A percentile compares a stretch with the other conserved stretches of the same genome.
These are phyloP conservation scores for Nannoperca obscura DNA, from an alignment of 2,797 vertebrate genomes.

Conservation along the genomic window DNA sequence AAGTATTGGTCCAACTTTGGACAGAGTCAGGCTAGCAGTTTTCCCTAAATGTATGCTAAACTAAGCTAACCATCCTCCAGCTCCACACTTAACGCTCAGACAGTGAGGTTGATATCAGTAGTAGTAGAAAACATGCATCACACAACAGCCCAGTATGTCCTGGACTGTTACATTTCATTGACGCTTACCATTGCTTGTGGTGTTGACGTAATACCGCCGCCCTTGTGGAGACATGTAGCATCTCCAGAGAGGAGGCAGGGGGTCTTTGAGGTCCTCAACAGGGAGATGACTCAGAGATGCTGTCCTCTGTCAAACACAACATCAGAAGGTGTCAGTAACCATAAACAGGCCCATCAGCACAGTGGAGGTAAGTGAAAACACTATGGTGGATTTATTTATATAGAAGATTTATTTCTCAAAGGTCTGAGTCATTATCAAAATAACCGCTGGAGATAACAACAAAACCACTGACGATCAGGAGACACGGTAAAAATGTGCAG, in stretches of 20 bases:
- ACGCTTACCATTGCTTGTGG: slow-evolving; percentile 92
- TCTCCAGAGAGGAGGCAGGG: slow-evolving; percentile 94
- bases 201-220: slow-evolving; percentile 96
- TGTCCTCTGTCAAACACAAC: slow-evolving; percentile 86
- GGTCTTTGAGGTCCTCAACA: slow-evolving; percentile 86
- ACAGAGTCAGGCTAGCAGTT: too few species aligned
- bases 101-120: background rate
- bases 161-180: background rate
- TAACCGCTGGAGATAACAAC: slow-evolving; percentile 31
- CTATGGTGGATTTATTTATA: background rate
- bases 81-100: background rate
- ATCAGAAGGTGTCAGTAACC: slow-evolving; percentile 38
- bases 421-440: background rate
- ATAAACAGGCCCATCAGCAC: background rate
- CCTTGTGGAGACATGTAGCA: slow-evolving; percentile 98
- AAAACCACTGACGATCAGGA: background rate
- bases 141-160: background rate
- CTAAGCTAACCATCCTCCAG: background rate
- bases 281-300: slow-evolving; percentile 89
- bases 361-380: background rate
- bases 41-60: background rate
- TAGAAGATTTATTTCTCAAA: slow-evolving; percentile 19
- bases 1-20: too few species aligned
- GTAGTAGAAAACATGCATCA: too few species aligned
- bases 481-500: slow-evolving; percentile 17